Base-by-base conservation (phyloP, 2,888 invertebrate genomes). In the Andrena minutula region DNA sequence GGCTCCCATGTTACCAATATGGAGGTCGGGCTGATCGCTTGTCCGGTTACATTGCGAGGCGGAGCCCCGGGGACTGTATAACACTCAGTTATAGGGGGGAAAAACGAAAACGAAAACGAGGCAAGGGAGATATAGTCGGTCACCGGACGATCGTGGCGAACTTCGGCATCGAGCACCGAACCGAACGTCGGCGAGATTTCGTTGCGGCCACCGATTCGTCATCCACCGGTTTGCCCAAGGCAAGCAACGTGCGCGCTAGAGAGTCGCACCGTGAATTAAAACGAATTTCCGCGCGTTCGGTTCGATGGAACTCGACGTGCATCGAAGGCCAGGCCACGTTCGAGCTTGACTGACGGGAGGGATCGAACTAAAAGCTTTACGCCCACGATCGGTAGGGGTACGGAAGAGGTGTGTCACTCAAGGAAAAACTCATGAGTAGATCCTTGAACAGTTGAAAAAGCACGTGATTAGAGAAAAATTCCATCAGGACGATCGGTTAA, bases 31-130 rank as follows among this genome's bases (percentile, higher is more conserved):
- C 98, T 97, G 94, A 97, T 96, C 90, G 99, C 97, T 94, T 96
- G 96, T 88, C 98, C 98, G 90, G 96, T 96, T 94, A 99, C 98
- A 95, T 98, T 98, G 96, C 97, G 97, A 93, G 99, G 99, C 92
- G 99, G 98, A 93, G 98, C 98, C 95, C 98, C 98, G 93, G 99
- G 99, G 95, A 98, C 99, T 99, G 93, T 93, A 92, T 91, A 93
- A 94, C 95, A 94, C 93, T 94, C 93, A 93, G 92, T 94, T 94
- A 94, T 94, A 94, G 94, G 93, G 94, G 94, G 94, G 94, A 89
- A 89, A 94, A 75, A 76, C 32, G 61, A 76, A 41, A 84, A 80
- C 60, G 74, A 84, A 75, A 80, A 74, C 49, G 41, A 49, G 79
- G 69, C 12, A 58, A 70, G 70, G 68, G 61, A 49, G n/a, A n/a